phyloP scores from a whole-genome alignment of 2,113 vertebrate species.

The Takifugu flavidus region DNA sequence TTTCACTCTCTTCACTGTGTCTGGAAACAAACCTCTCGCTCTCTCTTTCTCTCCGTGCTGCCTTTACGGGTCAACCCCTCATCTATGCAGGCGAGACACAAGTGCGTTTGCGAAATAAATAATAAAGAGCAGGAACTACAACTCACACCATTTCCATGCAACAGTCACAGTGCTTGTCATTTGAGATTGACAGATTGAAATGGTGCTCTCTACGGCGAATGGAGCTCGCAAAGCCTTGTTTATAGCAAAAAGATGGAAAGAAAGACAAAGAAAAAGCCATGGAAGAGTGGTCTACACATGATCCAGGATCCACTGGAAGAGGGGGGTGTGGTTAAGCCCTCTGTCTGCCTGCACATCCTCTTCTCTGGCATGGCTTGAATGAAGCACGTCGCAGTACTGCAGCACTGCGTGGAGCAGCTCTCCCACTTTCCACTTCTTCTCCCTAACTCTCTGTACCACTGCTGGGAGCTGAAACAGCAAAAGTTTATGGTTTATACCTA shows the following conservation, averaged over 20 bases:
- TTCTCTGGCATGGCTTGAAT: constrained; percentile 52
- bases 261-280: background rate
- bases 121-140: constrained; percentile 5
- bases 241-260: constrained; percentile 6
- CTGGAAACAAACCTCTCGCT: constrained; percentile 9
- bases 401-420: constrained; percentile 88
- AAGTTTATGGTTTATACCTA: background rate
- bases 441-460: constrained; percentile 77
- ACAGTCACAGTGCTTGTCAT: constrained; percentile 26
- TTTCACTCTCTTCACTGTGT: constrained; percentile 20
- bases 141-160: constrained; percentile 37
- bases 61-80: constrained; percentile 17
- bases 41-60: constrained; percentile 11
- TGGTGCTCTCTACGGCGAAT: background rate
- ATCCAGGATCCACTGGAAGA: constrained; percentile 91
- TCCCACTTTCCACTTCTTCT: constrained; percentile 84
- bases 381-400: constrained; percentile 82
- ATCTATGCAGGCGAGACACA: constrained; percentile 10
- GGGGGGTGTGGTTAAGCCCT: constrained; percentile 59
- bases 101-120: constrained; percentile 25
- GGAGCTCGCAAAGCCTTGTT: constrained; percentile 45
- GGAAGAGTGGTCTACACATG: constrained; percentile 68
- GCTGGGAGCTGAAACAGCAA: constrained; percentile 76
- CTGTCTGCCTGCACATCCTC: constrained; percentile 27
- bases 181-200: constrained; percentile 7